Percentiles rank a stretch among this genome's conserved stretches.
Evolutionary conservation across 2,113 vertebrate species (phyloP).

Genomic region (Takifugu bimaculatus): DNA sequence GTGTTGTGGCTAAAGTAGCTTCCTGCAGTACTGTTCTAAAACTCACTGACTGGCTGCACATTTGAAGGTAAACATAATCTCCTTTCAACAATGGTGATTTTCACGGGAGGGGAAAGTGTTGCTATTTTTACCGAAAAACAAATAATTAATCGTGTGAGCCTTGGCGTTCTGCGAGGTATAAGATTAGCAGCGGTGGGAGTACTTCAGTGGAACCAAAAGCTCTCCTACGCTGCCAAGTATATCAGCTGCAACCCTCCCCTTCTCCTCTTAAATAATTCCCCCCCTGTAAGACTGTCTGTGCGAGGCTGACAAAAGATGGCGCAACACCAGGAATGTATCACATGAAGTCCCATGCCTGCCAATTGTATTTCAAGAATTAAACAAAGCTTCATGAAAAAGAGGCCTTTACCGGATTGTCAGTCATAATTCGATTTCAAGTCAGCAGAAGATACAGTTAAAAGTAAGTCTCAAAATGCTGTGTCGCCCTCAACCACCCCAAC

Average conservation of each 20-base stretch:
- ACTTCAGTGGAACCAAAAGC: slow-evolving; percentile 12
- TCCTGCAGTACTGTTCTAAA: not conserved
- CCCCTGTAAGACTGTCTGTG: not conserved
- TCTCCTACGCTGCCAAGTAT: not conserved
- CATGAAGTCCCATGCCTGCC: slow-evolving; percentile 4
- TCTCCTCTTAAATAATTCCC: not conserved
- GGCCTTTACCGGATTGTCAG: no score
- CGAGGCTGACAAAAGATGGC: slow-evolving; percentile 2
- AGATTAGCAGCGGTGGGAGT: slow-evolving; percentile 28
- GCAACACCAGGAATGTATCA: slow-evolving; percentile 16
- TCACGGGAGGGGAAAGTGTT: not conserved
- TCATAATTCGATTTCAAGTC: no score
- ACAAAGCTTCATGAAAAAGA: not conserved
- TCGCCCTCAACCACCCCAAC: no score
- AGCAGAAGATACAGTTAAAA: no score
- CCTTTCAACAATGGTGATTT: slow-evolving; percentile 13
- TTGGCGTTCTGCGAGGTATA: slow-evolving; percentile 15
- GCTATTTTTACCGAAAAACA: slow-evolving; percentile 14
- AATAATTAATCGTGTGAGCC: slow-evolving; percentile 22
- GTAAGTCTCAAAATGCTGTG: no score
- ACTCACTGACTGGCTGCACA: no score
- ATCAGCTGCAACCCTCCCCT: slow-evolving; percentile 1
- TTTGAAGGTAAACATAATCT: slow-evolving; percentile 6
- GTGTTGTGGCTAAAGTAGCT: not conserved
- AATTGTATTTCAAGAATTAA: not conserved